A percentile compares a stretch with the other conserved stretches of the same genome.
phyloP scores from a whole-genome alignment of 1,140 invertebrate genomes.

The Drosophila biarmipes region DNA sequence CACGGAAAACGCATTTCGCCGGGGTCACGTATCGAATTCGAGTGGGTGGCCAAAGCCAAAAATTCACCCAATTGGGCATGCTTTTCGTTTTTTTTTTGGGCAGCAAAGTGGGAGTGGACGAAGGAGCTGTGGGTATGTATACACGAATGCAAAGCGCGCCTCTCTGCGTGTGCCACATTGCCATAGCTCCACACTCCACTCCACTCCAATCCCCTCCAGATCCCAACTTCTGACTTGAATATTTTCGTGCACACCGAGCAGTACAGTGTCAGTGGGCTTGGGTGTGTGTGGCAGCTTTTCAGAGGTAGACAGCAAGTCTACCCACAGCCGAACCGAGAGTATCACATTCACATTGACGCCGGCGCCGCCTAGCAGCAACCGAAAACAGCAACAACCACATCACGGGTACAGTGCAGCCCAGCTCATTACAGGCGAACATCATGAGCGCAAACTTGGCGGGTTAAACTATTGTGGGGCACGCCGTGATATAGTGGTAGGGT shows the following conservation, averaged over 20 bases:
- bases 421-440: slow-evolving; percentile 45
- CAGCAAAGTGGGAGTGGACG: background rate
- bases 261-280: slow-evolving; percentile 16
- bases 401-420: slow-evolving; percentile 71
- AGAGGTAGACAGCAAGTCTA: slow-evolving; percentile 77
- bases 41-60: slow-evolving; percentile 50
- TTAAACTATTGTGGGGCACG: background rate
- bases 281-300: slow-evolving; percentile 32
- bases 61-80: slow-evolving; percentile 29
- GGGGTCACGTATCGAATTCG: slow-evolving; percentile 75
- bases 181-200: slow-evolving; percentile 37
- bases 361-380: slow-evolving; percentile 67
- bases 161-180: slow-evolving; percentile 64
- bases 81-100: slow-evolving; percentile 25
- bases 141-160: slow-evolving; percentile 78
- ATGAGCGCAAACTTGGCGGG: slow-evolving; percentile 8
- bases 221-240: slow-evolving; percentile 44
- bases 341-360: slow-evolving; percentile 60
- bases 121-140: slow-evolving; percentile 71
- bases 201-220: slow-evolving; percentile 10
- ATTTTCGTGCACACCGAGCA: slow-evolving; percentile 67
- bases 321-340: slow-evolving; percentile 50
- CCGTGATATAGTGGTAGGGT: background rate
- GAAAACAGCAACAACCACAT: slow-evolving; percentile 51
- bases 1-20: slow-evolving; percentile 72